Conservation (phyloP, 2,888 invertebrate genomes). For the Enchytraeus crypticus region DNA sequence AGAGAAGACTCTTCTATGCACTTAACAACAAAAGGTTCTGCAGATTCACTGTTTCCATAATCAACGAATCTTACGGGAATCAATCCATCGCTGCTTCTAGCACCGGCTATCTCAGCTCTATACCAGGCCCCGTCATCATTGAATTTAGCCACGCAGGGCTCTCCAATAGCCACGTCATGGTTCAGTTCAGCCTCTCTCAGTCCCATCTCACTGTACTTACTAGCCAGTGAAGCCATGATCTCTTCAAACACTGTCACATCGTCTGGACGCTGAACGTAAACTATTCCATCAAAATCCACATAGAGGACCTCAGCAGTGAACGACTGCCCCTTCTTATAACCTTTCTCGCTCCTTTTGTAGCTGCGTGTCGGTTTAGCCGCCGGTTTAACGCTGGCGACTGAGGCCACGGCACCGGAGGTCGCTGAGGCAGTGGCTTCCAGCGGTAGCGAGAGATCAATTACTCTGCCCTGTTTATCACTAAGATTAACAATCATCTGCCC, state of each 20-base stretch:
- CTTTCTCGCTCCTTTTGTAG: not conserved
- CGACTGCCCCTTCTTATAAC: not conserved
- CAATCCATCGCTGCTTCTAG: slow-evolving; percentile 1
- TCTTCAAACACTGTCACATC: slow-evolving; percentile 23
- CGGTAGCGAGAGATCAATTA: not conserved
- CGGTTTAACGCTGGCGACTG: not conserved
- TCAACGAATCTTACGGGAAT: slow-evolving; percentile 30
- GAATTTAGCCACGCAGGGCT: slow-evolving; percentile 28
- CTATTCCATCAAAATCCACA: slow-evolving; percentile 8
- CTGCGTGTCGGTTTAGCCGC: not conserved
- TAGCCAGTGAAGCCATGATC: slow-evolving; percentile 23
- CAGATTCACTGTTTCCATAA: slow-evolving; percentile 37
- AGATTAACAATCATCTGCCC: no score
- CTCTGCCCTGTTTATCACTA: slow-evolving; percentile 1
- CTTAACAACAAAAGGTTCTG: slow-evolving; percentile 12
- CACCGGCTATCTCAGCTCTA: slow-evolving; percentile 29
- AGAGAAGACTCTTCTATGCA: slow-evolving; percentile 24
- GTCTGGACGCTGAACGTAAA: slow-evolving; percentile 29
- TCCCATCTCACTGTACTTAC: slow-evolving; percentile 7
- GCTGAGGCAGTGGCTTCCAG: not conserved
- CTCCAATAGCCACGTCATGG: not conserved
- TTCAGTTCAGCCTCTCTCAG: not conserved
- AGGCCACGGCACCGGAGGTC: not conserved
- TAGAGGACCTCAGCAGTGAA: not conserved
- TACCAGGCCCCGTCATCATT: slow-evolving; percentile 36